phyloP scores from a whole-genome alignment of 2,113 vertebrate genomes.

The Piaya cayana region DNA sequence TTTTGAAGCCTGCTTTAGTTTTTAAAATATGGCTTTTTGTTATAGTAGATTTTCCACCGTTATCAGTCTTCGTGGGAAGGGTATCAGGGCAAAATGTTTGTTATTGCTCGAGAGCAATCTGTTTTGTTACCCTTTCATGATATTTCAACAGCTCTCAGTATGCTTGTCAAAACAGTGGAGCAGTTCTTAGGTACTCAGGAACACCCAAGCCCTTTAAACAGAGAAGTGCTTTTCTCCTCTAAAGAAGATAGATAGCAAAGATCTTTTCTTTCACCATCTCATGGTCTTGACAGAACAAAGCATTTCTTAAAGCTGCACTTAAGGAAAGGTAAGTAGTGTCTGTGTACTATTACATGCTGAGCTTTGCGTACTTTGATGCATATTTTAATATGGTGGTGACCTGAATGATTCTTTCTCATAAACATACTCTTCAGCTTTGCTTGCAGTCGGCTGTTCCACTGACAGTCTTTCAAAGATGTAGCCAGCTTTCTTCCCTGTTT shows the following conservation, averaged over 20 bases:
- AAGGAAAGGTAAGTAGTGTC: neutral
- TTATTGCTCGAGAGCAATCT: neutral
- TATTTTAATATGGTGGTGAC: accelerated
- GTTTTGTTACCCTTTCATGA: neutral
- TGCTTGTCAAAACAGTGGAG: neutral
- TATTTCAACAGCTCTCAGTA: neutral
- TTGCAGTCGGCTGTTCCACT: accelerated
- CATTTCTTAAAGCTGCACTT: neutral
- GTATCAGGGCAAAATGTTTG: neutral
- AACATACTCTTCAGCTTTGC: accelerated
- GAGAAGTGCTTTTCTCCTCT: neutral
- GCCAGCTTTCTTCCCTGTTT: neutral
- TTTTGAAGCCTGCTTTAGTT: neutral
- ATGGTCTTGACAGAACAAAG: neutral
- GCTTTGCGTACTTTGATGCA: accelerated
- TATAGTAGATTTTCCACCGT: neutral
- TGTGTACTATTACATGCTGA: accelerated
- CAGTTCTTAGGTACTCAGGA: neutral
- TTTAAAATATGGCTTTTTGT: neutral
- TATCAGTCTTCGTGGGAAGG: neutral
- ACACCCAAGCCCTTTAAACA: neutral
- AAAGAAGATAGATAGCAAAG: neutral
- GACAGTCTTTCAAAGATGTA: accelerated
- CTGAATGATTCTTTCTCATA: accelerated
- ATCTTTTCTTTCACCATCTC: neutral